Base-by-base conservation (phyloP, 2,797 vertebrate species). In the Acanthornis magna region DNA sequence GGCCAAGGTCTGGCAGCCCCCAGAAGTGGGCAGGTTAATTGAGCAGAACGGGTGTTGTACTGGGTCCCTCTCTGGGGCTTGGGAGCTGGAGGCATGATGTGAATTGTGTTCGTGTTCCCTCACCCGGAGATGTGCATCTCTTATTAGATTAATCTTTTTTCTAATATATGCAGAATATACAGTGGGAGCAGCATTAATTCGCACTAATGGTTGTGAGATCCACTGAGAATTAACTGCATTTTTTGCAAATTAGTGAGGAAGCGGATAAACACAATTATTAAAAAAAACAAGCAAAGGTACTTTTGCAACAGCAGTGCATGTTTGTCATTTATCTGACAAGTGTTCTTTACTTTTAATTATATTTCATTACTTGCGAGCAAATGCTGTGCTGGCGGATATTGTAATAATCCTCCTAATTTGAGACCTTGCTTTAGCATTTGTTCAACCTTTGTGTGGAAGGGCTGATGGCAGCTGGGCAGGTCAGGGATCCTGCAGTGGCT, bases 181-280 rank as follows among this genome's bases (percentile, higher is more conserved):
- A 93, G 93, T 70, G 75, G 95, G 79, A 97, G 25, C 94, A 84
- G 91, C 89, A 94, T 94, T 97, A 96, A 97, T 96, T 96, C 19
- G 67, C 88, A 72, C 89, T 96, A 96, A 97, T 96, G 96, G 94
- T 80, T 92, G 68, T 54, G 95, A 91, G 89, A 93, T 94, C 97
- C 95, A 77, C 76, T 9, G 95, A 96, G 97, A 97, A 94, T 96
- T 96, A 96, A 80, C 68, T 88, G 82, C 60, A 70, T 93, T 96
- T 96, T 95, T 95, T 84, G 92, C 73, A 96, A 96, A 97, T 97
- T 96, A 97, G 91, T 54, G 76, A 93, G 90, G 95, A 97, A 96
- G 94, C 29, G 25, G 95, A 96, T 97, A 97, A 97, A 97, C 93
- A 95, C 86, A 84, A 91, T 96, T 95, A 95, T 60, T 83, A 67